Evolutionary conservation across 2,113 vertebrate genomes (phyloP).

Genomic region (Hassar affinis): DNA sequence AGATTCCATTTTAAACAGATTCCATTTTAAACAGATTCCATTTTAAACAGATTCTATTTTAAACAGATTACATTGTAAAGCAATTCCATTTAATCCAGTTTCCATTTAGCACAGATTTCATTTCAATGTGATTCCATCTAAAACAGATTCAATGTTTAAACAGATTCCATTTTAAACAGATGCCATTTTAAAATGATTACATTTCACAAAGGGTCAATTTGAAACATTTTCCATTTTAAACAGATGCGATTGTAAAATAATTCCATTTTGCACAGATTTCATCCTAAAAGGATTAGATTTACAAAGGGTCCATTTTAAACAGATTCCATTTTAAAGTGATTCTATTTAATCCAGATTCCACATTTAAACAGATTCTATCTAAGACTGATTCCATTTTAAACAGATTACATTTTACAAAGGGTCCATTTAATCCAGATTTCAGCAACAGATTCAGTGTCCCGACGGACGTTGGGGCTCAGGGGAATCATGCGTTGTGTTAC

Average conservation of each 20-base stretch:
- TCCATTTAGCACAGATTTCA: background rate
- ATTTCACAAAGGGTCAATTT: background rate
- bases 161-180: background rate
- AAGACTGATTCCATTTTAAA: background rate
- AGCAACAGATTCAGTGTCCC: no score
- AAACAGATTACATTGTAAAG: background rate
- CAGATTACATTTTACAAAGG: background rate
- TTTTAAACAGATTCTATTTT: background rate
- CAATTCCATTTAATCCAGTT: background rate
- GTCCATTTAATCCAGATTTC: no score
- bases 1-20: no score
- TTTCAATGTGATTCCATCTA: background rate
- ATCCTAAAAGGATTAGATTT: background rate
- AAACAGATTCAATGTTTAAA: background rate
- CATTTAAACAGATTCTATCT: background rate
- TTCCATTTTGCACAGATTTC: no score
- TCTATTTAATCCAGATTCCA: background rate
- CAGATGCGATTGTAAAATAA: no score
- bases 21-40: background rate
- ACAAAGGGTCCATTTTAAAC: background rate
- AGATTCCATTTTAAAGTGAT: background rate
- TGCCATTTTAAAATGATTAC: background rate
- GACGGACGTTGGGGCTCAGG: no score
- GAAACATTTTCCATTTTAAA: background rate
- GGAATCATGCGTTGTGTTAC: no score